Evolutionary conservation across 1,140 invertebrate species (phyloP), one percentile per base, ranked within the genome.

Genomic region (Oncopodura yosiiana): DNA sequence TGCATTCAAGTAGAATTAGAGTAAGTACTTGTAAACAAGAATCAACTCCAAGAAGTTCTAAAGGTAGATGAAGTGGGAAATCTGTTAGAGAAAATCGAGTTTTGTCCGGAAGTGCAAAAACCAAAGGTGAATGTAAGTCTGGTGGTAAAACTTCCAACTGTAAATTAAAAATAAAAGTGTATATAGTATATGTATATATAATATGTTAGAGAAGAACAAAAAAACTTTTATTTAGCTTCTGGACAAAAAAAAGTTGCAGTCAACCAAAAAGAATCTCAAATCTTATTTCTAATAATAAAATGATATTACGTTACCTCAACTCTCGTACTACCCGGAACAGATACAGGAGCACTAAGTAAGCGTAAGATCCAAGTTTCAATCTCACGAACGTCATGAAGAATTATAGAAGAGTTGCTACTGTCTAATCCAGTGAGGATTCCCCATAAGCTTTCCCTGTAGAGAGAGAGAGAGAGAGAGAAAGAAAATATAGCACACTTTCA

Each of bases 291-390:
- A 12, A 41, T 41, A 16, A 6, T 12, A 41, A 41, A 41, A 41
- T 6, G 6, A 12, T 41, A 19, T 19, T 19, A 19, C 18, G 19
- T 52, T 36, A 87, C 84, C 75, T 98, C 89, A 9, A 97, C 81
- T 66, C 87, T 81, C 11, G 94, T 99, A 73, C 94, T 95, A 23
- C 90, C 87, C 19, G 94, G 94, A 23, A 99, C 90, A 3, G 94
- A 93, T 23, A 99, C 94, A 1, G 96, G 95, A 43, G 93, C 90
- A 63, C 92, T 96, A 23, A 99, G 75, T 8, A 99, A 74, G 48
- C 92, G 78, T 32, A 98, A 71, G 58, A 99, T 96, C 94, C 95
- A 99, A 0, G 91, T 98, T 73, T 99, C 96, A 53, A 99, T 93
- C 72, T 98, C 94, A 52, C 87, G 78, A 5, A 99, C 88, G 71